Conservation (phyloP, 2,888 invertebrate genomes). For the Drosophila peninsularis region DNA sequence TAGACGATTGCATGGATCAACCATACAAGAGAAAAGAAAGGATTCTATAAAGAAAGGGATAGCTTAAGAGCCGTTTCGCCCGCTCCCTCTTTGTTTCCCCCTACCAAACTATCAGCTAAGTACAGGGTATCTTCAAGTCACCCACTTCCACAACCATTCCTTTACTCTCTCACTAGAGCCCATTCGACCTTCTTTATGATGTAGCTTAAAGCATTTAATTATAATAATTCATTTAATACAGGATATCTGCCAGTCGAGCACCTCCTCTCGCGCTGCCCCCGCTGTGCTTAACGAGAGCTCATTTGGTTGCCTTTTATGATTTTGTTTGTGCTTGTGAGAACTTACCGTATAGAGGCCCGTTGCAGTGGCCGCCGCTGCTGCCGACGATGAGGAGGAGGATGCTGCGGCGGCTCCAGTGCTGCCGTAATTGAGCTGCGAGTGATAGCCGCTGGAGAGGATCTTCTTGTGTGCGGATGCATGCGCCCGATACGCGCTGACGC, state of each 20-base stretch:
- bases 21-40: too few species aligned
- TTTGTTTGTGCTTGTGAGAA: conserved; percentile 23
- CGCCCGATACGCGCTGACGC: conserved; percentile 94
- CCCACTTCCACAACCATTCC: background rate
- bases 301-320: conserved; percentile 15
- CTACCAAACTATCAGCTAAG: too few species aligned
- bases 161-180: background rate
- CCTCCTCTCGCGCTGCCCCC: background rate
- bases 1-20: too few species aligned
- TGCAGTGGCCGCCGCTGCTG: conserved; percentile 75
- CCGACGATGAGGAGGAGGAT: conserved; percentile 85
- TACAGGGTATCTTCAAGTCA: background rate
- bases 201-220: background rate
- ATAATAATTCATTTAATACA: background rate
- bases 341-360: conserved; percentile 87
- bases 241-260: background rate
- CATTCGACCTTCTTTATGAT: background rate
- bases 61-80: too few species aligned
- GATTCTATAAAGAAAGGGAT: too few species aligned
- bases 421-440: conserved; percentile 91
- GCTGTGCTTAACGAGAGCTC: background rate
- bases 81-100: too few species aligned
- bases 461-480: conserved; percentile 95
- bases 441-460: conserved; percentile 92
- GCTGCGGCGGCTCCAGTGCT: conserved; percentile 89